Base-by-base conservation (phyloP, 1,140 invertebrate genomes). In the Cyclina sinensis region DNA sequence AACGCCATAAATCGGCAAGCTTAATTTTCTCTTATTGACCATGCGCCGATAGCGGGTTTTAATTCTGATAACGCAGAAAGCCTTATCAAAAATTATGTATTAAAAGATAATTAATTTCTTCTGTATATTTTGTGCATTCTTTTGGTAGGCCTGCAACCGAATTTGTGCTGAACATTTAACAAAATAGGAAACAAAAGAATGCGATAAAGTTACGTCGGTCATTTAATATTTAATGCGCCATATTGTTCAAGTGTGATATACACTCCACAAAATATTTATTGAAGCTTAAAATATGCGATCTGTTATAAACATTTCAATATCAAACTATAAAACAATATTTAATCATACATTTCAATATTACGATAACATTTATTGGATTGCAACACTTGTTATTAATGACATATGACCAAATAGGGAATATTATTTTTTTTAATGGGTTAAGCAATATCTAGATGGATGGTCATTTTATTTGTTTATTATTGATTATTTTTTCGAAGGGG, bases 161-260 rank as follows among this genome's bases (percentile, higher is more conserved):
- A 70, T 39, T 37, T 70, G 18, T 2, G n/a, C n/a, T 12, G 35
- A 70, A 37, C 30, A 70, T 14, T 18, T 1, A 37, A 37, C 24
- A 35, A 37, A 21, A 37, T 27, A 70, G 65, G 32, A 70, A 32
- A 70, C 65, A 70, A 62, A 62, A 62, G 57, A n/a, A 14, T 27
- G 57, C 7, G 57, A 62, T 27, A 62, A 62, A 39, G 65, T 70
- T 70, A 70, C 65, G 32, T 35, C 16, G 65, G 14, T 37, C 14
- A 70, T 70, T 70, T 30, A 37, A 51, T 78, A 78, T 78, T 78
- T 54, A 57, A 51, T 78, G 32, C 27, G 32, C 2, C 30, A 78
- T 24, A 54, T 78, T 57, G 54, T 54, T 18, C 46, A 27, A 35
- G 74, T 78, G 74, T 78, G 43, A 78, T 78, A 78, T 54, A 78